Base-by-base conservation (phyloP, 2,888 invertebrate genomes). In the Cephus runcator region DNA sequence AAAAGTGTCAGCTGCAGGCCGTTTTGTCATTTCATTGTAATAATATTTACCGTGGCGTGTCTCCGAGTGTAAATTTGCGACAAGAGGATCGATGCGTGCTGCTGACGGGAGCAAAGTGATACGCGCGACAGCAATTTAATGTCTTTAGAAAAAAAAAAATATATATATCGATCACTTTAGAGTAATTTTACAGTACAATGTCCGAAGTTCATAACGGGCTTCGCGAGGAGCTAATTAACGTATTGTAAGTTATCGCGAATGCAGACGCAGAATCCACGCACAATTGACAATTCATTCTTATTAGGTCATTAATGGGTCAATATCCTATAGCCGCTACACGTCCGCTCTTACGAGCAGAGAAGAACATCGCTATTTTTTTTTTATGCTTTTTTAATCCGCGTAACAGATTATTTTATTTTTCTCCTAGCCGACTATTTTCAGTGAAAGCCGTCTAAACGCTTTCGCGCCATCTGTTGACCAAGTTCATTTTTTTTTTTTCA, bases 221-320 rank as follows among this genome's bases (percentile, higher is more conserved):
- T 75, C 77, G 73, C 77, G 69, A 78, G 79, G 76, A 77, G 76
- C 81, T 80, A 83, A 83, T 81, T 82, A 81, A 80, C 77, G 34
- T 33, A 79, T 73, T 79, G 76, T 56, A 77, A 80, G 77, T 82
- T 79, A 78, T 77, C 79, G 80, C 78, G 78, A 80, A 75, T 77
- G 80, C 81, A 80, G 78, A 82, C 80, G 78, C 81, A 81, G 76
- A 79, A 76, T 80, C 76, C 78, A 81, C 82, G 79, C 82, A 76
- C 78, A 76, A 76, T 78, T 78, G n/a, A 56, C 74, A 68, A n/a
- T 74, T 68, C 31, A 69, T 77, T 80, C 79, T 81, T 80, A 79
- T 81, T 81, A 81, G 81, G 79, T 80, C 75, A 79, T 83, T 83
- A 84, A 83, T 84, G 82, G 84, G 84, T 83, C 83, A 83, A 84